Conservation (phyloP, 2,797 vertebrate species). For the Thunnus albacares region DNA sequence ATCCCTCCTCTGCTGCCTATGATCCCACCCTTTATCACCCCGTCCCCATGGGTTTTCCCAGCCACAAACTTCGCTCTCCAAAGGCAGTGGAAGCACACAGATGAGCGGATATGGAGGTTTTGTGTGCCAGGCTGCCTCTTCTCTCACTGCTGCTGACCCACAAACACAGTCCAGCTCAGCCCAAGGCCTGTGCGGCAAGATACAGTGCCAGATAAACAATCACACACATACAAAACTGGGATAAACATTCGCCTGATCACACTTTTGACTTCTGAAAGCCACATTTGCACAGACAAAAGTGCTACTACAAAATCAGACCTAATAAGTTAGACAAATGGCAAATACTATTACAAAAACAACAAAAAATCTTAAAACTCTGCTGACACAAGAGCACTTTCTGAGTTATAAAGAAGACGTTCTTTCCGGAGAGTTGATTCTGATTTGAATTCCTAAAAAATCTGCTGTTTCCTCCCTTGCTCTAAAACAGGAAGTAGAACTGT, state of each 20-base stretch:
- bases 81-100: conserved; percentile 47
- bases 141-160: conserved; percentile 67
- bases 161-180: conserved; percentile 63
- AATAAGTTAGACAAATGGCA: not conserved
- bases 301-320: not conserved
- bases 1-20: conserved; percentile 28
- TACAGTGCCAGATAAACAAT: conserved; percentile 41
- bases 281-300: not conserved
- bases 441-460: conserved; percentile 88
- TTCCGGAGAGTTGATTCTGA: conserved; percentile 56
- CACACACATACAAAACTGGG: conserved; percentile 28
- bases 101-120: conserved; percentile 53
- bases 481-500: conserved; percentile 84
- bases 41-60: conserved; percentile 48
- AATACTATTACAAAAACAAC: not conserved
- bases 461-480: conserved; percentile 82
- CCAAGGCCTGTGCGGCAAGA: conserved; percentile 25
- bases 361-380: not conserved
- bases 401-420: conserved; percentile 25
- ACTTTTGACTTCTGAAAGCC: conserved; percentile 20
- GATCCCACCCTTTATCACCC: conserved; percentile 50
- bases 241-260: conserved; percentile 47
- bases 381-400: not conserved
- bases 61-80: conserved; percentile 43
- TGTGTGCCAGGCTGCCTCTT: conserved; percentile 36